Evolutionary conservation across 37 sponge, comb jelly and placozoan genomes (phyloP), one percentile per base, ranked within the genome.

Genomic region (Agelas oroides): DNA sequence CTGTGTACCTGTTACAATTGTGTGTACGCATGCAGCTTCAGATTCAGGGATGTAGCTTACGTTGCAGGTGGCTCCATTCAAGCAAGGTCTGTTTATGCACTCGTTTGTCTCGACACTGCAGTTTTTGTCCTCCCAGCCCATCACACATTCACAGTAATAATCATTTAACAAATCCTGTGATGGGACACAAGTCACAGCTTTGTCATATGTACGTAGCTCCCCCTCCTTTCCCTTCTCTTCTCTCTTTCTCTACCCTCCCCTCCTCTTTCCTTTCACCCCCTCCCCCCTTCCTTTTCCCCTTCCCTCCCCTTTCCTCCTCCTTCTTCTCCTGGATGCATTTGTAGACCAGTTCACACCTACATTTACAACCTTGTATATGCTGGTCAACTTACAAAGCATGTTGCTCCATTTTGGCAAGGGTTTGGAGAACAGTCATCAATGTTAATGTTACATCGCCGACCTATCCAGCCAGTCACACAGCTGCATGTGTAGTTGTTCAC

Each of bases 381-480:
- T 46, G 46, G 8, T 46, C 46, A 46, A 46, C 46, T 46, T 46
- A 67, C 33, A 30, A 35, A 17, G 35, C 68, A 67, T 31, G 68
- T 67, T 33, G 68, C 68, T 31, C 33, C 68, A 11, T 67, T 67
- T 34, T 67, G 68, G 11, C 68, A 67, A 34, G 20, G 46, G 8
- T 8, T 8, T 46, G 46, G 8, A 46, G 46, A 3, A 46, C 79
- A 79, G 32, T 86, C 38, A 37, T 61, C 35, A 61, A 75, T 21
- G 27, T 90, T 57, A 1, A 27, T 36, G 2, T 84, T 65, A 84
- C 90, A 90, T 14, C 58, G 52, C 15, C 11, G 46, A 36, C 90
- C 90, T 54, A 40, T 65, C 61, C 63, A 90, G 6, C 90, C 90
- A 19, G 62, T 17, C 1, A 5, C 23, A 84, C 90, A 90, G 12